Evolutionary conservation across 2,888 invertebrate species (phyloP).

Genomic region (Platynereis dumerilii): DNA sequence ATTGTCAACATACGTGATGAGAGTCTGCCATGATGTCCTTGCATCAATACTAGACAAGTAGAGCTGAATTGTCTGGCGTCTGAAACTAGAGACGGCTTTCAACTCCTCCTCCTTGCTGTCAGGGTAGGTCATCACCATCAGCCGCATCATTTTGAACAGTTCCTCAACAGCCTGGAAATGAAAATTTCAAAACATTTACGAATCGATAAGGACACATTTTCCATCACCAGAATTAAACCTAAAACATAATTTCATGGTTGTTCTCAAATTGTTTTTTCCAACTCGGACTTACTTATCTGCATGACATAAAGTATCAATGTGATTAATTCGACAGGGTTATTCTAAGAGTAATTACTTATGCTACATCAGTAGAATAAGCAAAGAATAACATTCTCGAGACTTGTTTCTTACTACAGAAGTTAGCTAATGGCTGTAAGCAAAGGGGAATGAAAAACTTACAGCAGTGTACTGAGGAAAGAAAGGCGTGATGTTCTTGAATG

Average conservation of each 20-base stretch:
- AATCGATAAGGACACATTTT: neutral
- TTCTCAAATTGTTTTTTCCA: no score
- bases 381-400: no score
- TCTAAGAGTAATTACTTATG: no score
- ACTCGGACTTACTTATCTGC: neutral
- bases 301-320: neutral
- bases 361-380: no score
- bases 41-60: constrained; percentile 89
- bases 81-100: constrained; percentile 83
- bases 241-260: no score
- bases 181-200: no score
- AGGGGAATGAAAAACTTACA: constrained; percentile 61
- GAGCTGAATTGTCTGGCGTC: constrained; percentile 84
- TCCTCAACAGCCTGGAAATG: constrained; percentile 81
- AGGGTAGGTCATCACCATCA: constrained; percentile 84
- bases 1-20: constrained; percentile 70
- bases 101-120: constrained; percentile 79
- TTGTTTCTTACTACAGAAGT: no score
- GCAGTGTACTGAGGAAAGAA: constrained; percentile 91
- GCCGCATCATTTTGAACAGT: constrained; percentile 85
- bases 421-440: no score
- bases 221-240: neutral
- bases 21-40: constrained; percentile 90
- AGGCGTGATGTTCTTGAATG: constrained; percentile 95
- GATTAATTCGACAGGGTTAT: no score